A percentile compares a stretch with the other conserved stretches of the same genome.
These are phyloP conservation scores for Crossaster papposus DNA, from an alignment of 53 echinoderm and acorn worm genomes.

Conservation along the genomic window DNA sequence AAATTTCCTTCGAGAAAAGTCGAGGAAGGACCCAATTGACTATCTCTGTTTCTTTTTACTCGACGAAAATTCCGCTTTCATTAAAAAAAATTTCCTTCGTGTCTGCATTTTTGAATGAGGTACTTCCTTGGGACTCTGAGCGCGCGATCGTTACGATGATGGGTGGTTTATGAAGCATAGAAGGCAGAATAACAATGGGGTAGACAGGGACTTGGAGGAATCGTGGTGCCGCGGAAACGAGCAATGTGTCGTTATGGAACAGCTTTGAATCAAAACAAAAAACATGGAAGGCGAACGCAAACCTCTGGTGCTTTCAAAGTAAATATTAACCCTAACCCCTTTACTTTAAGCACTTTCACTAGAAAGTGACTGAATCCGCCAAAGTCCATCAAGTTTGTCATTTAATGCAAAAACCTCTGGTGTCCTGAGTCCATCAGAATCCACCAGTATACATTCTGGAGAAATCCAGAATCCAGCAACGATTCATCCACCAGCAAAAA, in stretches of 20 bases:
- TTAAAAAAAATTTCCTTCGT: neutral
- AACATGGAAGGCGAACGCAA: neutral
- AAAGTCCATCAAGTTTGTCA: too few relatives aligned
- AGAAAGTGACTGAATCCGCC: too few relatives aligned
- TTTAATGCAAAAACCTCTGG: too few relatives aligned
- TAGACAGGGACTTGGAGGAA: neutral
- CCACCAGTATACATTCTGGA: too few relatives aligned
- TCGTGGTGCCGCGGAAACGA: neutral
- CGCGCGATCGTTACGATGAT: neutral
- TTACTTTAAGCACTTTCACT: too few relatives aligned
- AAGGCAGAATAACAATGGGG: neutral
- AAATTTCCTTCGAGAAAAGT: neutral
- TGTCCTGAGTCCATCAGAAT: too few relatives aligned
- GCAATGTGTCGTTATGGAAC: neutral
- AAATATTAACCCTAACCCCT: too few relatives aligned
- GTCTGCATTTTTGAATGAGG: neutral
- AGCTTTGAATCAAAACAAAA: neutral
- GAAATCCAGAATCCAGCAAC: too few relatives aligned
- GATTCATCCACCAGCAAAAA: too few relatives aligned
- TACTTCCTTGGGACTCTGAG: neutral
- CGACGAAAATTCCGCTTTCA: slow-evolving; percentile 19
- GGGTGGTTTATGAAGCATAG: neutral
- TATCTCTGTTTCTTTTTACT: slow-evolving; percentile 32
- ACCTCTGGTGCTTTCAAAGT: too few relatives aligned
- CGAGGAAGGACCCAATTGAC: slow-evolving; percentile 21